Conservation (phyloP, 2,797 vertebrate genomes). For the Sparus aurata region DNA sequence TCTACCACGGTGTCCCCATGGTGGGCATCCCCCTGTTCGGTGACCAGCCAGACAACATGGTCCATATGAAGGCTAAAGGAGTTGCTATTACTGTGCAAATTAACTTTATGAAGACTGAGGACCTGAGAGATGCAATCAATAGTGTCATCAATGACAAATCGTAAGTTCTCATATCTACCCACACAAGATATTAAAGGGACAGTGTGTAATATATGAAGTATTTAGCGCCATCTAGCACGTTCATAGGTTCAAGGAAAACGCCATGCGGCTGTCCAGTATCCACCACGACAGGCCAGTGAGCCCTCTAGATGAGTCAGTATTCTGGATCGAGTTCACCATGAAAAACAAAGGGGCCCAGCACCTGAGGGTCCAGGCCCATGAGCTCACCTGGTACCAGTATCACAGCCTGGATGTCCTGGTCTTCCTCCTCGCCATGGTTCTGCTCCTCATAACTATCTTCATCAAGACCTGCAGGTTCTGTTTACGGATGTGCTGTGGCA, state of each 20-base stretch:
- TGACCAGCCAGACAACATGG: constrained; percentile 90
- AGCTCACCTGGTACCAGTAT: constrained; percentile 89
- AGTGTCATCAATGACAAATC: constrained; percentile 13
- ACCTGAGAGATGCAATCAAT: constrained; percentile 13
- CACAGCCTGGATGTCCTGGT: constrained; percentile 84
- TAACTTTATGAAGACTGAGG: constrained; percentile 1
- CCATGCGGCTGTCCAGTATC: constrained; percentile 81
- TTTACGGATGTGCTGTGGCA: constrained; percentile 52
- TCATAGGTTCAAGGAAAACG: constrained; percentile 86
- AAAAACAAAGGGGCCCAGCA: constrained; percentile 88
- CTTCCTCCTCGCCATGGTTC: constrained; percentile 73
- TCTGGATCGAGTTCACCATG: constrained; percentile 90
- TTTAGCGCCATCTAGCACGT: too few species aligned
- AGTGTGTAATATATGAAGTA: too few species aligned
- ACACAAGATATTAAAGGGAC: too few species aligned
- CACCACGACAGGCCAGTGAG: constrained; percentile 86
- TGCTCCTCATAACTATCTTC: constrained; percentile 61
- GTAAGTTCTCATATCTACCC: not conserved
- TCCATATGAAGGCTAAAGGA: constrained; percentile 63
- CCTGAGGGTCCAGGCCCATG: constrained; percentile 82
- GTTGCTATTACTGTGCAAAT: not conserved
- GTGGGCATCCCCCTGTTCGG: constrained; percentile 91
- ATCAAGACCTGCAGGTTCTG: constrained; percentile 65
- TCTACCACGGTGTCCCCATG: constrained; percentile 92
- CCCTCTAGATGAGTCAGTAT: constrained; percentile 83